Evolutionary conservation across 1,140 invertebrate genomes (phyloP), one percentile per base, ranked within the genome.

Genomic region (Radopholus similis): DNA sequence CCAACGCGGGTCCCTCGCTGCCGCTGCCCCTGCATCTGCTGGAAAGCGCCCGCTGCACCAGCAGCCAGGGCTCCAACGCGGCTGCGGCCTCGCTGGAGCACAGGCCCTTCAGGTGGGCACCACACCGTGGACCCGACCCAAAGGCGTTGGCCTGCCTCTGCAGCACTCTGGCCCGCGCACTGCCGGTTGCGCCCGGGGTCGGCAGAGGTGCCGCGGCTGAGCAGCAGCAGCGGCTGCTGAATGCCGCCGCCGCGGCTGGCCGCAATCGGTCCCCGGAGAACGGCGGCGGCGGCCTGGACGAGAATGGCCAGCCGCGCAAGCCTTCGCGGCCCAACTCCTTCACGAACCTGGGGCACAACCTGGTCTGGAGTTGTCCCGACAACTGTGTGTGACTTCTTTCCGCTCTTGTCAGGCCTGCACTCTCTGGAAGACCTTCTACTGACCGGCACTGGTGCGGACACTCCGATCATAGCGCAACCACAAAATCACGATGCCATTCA

Each of bases 261-360:
- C 51, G 32, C n/a, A 60, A 26, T 26, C 51, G 54, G 15, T 60
- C 69, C 13, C 55, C 69, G 21, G 66, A 53, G 35, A 35, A 55
- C 21, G n/a, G 40, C 37, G 28, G 34, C 28, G 23, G 40, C 53
- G 51, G 42, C 32, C 44, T 80, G 77, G 15, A 68, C 78, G 15
- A 76, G 40, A n/a, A 49, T 21, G 8, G 68, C 70, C 21, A 60
- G 62, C 18, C 49, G 55, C 49, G 64, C 58, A 64, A 63, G 35
- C 73, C 76, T 15, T 68, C 76, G 13, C 49, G 77, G 35, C 78
- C 78, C 6, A 81, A 82, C 59, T 75, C 74, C 2, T 81, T 81
- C 64, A 82, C 77, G 0, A 81, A 81, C 68, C 71, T 81, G 26
- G 80, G 80, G 4, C 78, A 81, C 58, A 81, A 81, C 64, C 59